Conservation (phyloP, 2,797 vertebrate species). For the Pseudochromis fuscus region DNA sequence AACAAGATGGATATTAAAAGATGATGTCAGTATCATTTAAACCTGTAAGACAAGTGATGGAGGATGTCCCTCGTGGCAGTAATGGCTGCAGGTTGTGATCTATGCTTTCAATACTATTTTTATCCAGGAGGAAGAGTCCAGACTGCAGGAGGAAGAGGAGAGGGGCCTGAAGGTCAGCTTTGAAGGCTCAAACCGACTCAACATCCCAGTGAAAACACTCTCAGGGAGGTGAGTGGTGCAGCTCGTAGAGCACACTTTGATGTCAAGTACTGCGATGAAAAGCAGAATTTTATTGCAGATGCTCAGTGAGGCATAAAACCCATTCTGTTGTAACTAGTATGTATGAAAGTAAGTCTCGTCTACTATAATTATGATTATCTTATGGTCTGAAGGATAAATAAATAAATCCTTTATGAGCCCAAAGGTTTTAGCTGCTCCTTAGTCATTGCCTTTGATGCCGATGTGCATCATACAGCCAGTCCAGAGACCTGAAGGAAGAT, state of each 20-base stretch:
- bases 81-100: constrained; percentile 5
- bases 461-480: neutral
- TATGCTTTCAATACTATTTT: constrained; percentile 8
- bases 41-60: neutral
- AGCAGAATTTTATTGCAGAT: neutral
- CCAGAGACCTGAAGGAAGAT: neutral
- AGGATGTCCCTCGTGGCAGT: neutral
- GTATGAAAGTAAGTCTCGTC: neutral
- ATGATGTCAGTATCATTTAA: neutral
- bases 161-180: constrained; percentile 83
- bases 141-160: constrained; percentile 83
- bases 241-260: neutral
- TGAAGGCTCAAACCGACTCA: constrained; percentile 85
- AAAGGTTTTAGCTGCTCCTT: neutral
- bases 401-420: constrained; percentile 3
- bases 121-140: constrained; percentile 88
- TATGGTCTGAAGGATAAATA: constrained; percentile 5
- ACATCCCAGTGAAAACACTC: constrained; percentile 89
- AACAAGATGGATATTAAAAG: neutral
- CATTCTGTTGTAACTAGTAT: neutral
- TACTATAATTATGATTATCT: constrained; percentile 10
- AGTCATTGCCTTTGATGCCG: neutral
- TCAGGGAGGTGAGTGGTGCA: constrained; percentile 88
- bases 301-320: neutral
- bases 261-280: neutral